phyloP scores from a whole-genome alignment of 1,140 invertebrate genomes.

The Aplysia californica region DNA sequence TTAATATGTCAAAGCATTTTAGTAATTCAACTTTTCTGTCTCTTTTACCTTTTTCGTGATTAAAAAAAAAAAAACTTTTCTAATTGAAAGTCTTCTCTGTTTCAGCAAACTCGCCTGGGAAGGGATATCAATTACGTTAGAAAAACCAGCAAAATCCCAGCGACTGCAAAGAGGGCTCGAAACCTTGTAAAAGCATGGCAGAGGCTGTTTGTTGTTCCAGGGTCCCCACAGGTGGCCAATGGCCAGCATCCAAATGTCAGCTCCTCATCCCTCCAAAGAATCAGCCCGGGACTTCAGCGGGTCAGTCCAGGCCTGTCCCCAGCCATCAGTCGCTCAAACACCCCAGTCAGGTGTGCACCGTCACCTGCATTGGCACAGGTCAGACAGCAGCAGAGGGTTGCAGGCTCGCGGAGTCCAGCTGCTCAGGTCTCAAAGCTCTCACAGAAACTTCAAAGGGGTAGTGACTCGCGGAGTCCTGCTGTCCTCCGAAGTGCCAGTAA shows the following conservation, averaged over 20 bases:
- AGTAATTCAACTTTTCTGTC: not conserved
- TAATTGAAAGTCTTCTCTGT: too few species aligned
- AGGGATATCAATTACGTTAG: slow-evolving; percentile 24
- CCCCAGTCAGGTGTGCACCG: not conserved
- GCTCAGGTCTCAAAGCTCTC: not conserved
- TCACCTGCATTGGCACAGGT: slow-evolving; percentile 22
- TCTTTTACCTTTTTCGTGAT: not conserved
- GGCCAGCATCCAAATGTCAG: slow-evolving; percentile 20
- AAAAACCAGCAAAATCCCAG: slow-evolving; percentile 23
- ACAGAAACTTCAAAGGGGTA: not conserved
- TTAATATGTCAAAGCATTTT: not conserved
- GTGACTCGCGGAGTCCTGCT: not conserved
- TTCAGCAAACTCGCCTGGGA: slow-evolving; percentile 24
- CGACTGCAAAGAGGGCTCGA: slow-evolving; percentile 10
- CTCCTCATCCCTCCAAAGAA: too few species aligned
- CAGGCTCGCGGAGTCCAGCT: not conserved
- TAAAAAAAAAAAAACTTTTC: too few species aligned
- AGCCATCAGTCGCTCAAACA: not conserved
- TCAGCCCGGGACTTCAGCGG: too few species aligned
- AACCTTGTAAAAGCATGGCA: slow-evolving; percentile 30
- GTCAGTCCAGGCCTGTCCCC: slow-evolving; percentile 25
- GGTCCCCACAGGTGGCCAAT: slow-evolving; percentile 19
- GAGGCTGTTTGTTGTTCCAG: not conserved
- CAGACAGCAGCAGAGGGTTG: not conserved
- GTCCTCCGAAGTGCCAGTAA: not conserved